Conservation (phyloP, 2,113 vertebrate genomes). For the Gambusia affinis region DNA sequence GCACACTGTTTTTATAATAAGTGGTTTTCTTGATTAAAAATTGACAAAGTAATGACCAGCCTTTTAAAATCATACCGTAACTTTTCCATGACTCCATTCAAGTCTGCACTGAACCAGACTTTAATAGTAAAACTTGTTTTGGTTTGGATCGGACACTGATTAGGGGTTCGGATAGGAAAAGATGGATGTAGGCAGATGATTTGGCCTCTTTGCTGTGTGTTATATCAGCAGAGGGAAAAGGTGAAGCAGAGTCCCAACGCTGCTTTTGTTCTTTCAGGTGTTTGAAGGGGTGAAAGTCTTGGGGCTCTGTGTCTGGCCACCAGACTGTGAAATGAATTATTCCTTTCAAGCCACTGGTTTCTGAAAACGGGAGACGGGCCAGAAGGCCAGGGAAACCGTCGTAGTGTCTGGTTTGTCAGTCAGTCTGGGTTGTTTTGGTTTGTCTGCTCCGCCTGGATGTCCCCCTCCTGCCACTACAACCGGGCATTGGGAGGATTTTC, state of each 20-base stretch:
- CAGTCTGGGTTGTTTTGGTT: conserved; percentile 44
- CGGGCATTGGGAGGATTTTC: conserved; percentile 37
- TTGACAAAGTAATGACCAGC: not conserved
- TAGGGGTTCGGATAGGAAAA: not conserved
- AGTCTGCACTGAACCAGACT: not conserved
- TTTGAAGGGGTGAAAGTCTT: conserved; percentile 40
- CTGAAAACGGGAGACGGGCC: conserved; percentile 60
- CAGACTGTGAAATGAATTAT: conserved; percentile 76
- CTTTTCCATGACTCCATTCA: not conserved
- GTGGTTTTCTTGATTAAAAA: not conserved
- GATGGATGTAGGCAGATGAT: not conserved
- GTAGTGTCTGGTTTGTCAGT: conserved; percentile 28
- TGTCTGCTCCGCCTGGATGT: conserved; percentile 13
- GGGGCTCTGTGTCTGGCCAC: conserved; percentile 59
- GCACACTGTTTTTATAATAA: not conserved
- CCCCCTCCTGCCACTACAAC: conserved; percentile 27
- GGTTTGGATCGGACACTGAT: not conserved
- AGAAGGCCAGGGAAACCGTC: conserved; percentile 43
- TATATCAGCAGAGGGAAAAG: not conserved
- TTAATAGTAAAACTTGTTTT: not conserved
- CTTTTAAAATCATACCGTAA: not conserved
- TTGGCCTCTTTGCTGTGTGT: not conserved
- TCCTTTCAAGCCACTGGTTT: conserved; percentile 67
- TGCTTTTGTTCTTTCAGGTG: conserved; percentile 46
- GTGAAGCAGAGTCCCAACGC: conserved; percentile 11